Evolutionary conservation across 2,888 invertebrate genomes (phyloP), one percentile per base, ranked within the genome.

Genomic region (Panzeria rudis): DNA sequence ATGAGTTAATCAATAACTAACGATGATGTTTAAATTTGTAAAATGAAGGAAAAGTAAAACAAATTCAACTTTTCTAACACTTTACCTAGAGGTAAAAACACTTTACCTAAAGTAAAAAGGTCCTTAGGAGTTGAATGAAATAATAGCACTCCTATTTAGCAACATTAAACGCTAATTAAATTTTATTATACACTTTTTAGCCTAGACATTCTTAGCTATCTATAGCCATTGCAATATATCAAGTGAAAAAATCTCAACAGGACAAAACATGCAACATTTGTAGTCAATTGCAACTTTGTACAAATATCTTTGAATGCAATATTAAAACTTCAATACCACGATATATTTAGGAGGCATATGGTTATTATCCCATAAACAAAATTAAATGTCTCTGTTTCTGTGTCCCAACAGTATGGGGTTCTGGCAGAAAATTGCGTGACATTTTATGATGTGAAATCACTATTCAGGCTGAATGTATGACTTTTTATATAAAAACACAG

Each of bases 181-280:
- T 64, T 75, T 73, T 50, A 68, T 71, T 77, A 56, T 13, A 66
- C 9, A 17, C 17, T 35, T 5, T 29, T 29, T 29, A 8, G 3
- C 59, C 9, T 50, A 25, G 20, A 15, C 0, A 6, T 54, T 25
- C 20, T 5, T 0, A 5, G 2, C 29, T 38, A 15, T 68, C 5
- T 59, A 5, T 4, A 5, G 47, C 7, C 3, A 17, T 20, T 32
- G 69, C 68, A 69, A 76, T 76, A 61, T 52, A 80, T 82, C 73
- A 80, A 76, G 86, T 84, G 87, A 87, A 86, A 80, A 81, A 83
- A 86, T 85, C 86, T 83, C 86, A 75, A 81, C 85, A 78, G 86
- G 86, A 78, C 72, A 64, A 68, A 78, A 79, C 87, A 87, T 83
- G 87, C 87, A 84, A 87, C 50, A 3, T 38, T 64, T 25, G 3